Percentiles rank a stretch among this genome's conserved stretches.
These are phyloP conservation scores for Tenualosa ilisha DNA, from an alignment of 2,797 vertebrate genomes.

Conservation along the genomic window DNA sequence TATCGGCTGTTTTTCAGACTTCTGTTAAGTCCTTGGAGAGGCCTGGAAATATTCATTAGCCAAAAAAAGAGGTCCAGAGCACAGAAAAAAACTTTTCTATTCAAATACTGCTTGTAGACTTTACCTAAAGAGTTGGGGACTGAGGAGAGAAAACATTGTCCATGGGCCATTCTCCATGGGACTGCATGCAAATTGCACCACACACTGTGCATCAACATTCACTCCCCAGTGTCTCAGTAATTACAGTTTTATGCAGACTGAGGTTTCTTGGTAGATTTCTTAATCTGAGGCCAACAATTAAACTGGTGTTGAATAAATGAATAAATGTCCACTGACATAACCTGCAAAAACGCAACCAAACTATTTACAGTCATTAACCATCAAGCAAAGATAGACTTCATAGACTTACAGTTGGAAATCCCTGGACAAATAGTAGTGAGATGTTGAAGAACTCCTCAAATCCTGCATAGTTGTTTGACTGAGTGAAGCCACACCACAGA, in stretches of 20 bases:
- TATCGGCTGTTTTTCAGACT: slow-evolving; percentile 24
- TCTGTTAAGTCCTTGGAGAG: slow-evolving; percentile 19
- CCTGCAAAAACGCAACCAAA: not conserved
- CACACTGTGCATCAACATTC: slow-evolving; percentile 7
- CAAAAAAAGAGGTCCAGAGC: not conserved
- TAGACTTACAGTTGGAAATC: not conserved
- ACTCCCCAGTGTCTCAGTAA: not conserved
- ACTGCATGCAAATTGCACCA: not conserved
- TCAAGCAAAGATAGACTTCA: too few relatives aligned
- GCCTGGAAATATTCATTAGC: not conserved
- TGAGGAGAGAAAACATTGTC: slow-evolving; percentile 27
- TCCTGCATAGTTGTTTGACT: not conserved
- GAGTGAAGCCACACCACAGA: not conserved
- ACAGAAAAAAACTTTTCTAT: not conserved
- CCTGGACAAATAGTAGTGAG: not conserved
- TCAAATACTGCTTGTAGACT: not conserved
- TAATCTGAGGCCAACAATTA: not conserved
- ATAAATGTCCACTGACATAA: not conserved
- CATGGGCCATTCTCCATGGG: slow-evolving; percentile 26
- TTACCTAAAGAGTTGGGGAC: not conserved
- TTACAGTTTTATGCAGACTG: not conserved
- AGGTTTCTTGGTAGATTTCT: not conserved
- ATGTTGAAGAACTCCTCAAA: not conserved
- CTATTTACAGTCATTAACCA: not conserved
- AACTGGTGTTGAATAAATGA: not conserved